Evolutionary conservation across 2,113 vertebrate species (phyloP).

Genomic region (Danionella cerebrum): DNA sequence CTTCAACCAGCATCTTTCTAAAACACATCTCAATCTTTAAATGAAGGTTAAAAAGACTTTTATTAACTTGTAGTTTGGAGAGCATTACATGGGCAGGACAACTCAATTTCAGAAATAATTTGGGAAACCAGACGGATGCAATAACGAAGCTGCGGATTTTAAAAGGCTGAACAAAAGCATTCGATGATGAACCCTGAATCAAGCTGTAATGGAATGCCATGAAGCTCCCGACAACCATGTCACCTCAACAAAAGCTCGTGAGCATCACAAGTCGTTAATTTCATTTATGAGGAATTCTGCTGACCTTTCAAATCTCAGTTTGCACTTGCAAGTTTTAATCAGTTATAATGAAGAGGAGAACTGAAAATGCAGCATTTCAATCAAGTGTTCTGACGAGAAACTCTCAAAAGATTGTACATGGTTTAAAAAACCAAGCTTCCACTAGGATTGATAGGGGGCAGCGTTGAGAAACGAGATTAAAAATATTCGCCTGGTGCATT

Average conservation of each 20-base stretch:
- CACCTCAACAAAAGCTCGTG: not conserved
- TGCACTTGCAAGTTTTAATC: no score
- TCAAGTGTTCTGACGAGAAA: no score
- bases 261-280: no score
- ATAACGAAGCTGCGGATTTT: constrained; percentile 1
- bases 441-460: no score
- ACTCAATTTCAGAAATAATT: constrained; percentile 10
- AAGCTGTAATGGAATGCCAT: constrained; percentile 11
- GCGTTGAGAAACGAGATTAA: no score
- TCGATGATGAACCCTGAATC: not conserved
- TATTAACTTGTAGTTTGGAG: constrained; percentile 1
- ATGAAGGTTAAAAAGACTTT: not conserved
- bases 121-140: not conserved
- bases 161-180: not conserved
- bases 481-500: no score
- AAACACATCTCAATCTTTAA: not conserved
- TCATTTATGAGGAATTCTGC: not conserved
- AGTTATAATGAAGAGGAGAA: no score
- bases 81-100: not conserved
- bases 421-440: no score
- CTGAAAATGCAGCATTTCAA: no score
- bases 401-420: no score
- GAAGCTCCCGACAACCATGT: not conserved
- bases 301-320: not conserved
- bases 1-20: not conserved